phyloP scores from a whole-genome alignment of 1,140 invertebrate species.

The Zaprionus tsacasi region DNA sequence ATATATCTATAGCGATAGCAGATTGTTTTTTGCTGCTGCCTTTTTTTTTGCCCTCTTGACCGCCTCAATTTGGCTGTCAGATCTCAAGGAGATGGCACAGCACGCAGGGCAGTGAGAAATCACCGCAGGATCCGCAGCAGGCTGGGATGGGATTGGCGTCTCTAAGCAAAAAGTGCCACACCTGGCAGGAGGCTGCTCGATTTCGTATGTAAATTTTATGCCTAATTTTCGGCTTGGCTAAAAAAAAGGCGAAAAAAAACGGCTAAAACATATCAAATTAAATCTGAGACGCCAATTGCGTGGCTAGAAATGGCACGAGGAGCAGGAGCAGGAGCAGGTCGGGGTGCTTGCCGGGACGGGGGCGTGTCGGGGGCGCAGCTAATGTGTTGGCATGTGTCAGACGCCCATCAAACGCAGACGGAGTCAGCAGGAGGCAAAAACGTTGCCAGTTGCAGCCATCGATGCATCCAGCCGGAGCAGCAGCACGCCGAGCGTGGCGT shows the following conservation, averaged over 20 bases:
- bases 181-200: slow-evolving; percentile 34
- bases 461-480: not conserved
- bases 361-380: slow-evolving; percentile 50
- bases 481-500: not conserved
- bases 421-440: slow-evolving; percentile 23
- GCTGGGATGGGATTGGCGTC: not conserved
- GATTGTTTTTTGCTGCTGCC: not conserved
- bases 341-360: slow-evolving; percentile 4
- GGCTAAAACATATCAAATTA: not conserved
- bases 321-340: not conserved
- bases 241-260: too few relatives aligned
- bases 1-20: not conserved
- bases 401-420: slow-evolving; percentile 68
- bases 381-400: slow-evolving; percentile 78
- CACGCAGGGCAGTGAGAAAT: slow-evolving; percentile 57
- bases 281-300: slow-evolving; percentile 1
- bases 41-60: slow-evolving; percentile 10
- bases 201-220: slow-evolving; percentile 73
- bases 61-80: slow-evolving; percentile 54
- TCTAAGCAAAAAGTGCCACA: slow-evolving; percentile 42
- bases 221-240: slow-evolving; percentile 52
- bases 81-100: slow-evolving; percentile 1
- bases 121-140: slow-evolving; percentile 25
- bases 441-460: not conserved
- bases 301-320: not conserved